Percentiles rank a stretch among this genome's conserved stretches.
Conservation (phyloP, 2,113 vertebrate genomes). For the Dicaeum eximium region DNA sequence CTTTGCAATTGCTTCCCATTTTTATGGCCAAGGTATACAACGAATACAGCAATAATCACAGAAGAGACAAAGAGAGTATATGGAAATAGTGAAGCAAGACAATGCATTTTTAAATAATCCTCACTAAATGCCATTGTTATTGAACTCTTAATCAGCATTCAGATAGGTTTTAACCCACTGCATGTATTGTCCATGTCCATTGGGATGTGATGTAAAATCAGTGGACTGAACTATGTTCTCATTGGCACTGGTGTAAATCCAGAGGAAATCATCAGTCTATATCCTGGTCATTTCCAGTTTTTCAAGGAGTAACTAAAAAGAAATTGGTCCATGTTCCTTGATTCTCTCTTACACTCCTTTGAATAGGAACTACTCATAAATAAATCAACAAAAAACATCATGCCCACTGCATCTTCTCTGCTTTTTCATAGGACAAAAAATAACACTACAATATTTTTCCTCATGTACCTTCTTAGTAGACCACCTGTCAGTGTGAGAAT, state of each 20-base stretch:
- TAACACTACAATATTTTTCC: neutral
- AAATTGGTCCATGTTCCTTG: neutral
- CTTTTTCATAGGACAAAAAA: neutral
- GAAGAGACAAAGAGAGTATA: neutral
- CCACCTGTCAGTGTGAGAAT: neutral
- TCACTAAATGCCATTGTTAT: neutral
- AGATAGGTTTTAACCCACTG: neutral
- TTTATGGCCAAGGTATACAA: neutral
- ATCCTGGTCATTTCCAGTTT: neutral
- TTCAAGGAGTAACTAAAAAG: neutral
- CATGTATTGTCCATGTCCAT: neutral
- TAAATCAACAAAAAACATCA: neutral
- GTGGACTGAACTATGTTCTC: neutral
- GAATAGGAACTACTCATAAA: neutral
- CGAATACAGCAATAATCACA: neutral
- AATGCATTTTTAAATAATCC: neutral
- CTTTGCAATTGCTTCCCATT: neutral
- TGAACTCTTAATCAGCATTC: neutral
- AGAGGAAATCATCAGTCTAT: neutral
- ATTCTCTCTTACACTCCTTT: neutral
- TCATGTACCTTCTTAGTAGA: neutral
- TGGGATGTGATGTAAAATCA: neutral
- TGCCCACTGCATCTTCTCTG: neutral
- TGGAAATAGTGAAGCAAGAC: neutral
- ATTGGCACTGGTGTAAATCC: neutral